Base-by-base conservation (phyloP, 1,140 invertebrate genomes). In the Platyura marginata region DNA sequence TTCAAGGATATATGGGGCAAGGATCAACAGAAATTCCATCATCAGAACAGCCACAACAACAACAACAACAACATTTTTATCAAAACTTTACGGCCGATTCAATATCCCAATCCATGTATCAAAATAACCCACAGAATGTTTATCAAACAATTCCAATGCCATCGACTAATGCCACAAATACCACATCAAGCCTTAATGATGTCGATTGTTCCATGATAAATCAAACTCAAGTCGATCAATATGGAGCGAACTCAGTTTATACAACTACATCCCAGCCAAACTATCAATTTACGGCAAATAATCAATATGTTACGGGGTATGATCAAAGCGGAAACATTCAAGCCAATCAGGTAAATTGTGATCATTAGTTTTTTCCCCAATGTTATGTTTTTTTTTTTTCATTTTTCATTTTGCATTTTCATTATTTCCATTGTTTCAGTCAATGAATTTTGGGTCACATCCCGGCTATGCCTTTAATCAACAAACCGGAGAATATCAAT, bases 401-500 rank as follows among this genome's bases (percentile, higher is more conserved):
- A n/a, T n/a, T n/a, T n/a, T n/a, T n/a, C n/a, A n/a, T n/a, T n/a
- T n/a, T n/a, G n/a, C n/a, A n/a, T n/a, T n/a, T n/a, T n/a, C n/a
- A n/a, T n/a, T n/a, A n/a, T n/a, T n/a, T n/a, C n/a, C n/a, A n/a
- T n/a, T n/a, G n/a, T n/a, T n/a, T n/a, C n/a, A 29, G 6, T 29
- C 25, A 29, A 29, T 13, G 25, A 8, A 6, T 29, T 29, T 8
- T 13, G 25, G 25, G 13, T 6, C 6, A 41, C 56, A 57, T 55
- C 58, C 59, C 2, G 57, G 57, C 25, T 60, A 60, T 40, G 54
- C 55, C 29, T 60, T 41, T 18, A 59, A 60, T 49, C 51, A 58
- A 2, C 51, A 52, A 40, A 59, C 54, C 1, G 57, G 57, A n/a
- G 37, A 20, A 38, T 60, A 51, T 41, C 52, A 59, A 6, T 60